Conservation (phyloP, 2,797 vertebrate species). For the Adrianichthys oophorus region DNA sequence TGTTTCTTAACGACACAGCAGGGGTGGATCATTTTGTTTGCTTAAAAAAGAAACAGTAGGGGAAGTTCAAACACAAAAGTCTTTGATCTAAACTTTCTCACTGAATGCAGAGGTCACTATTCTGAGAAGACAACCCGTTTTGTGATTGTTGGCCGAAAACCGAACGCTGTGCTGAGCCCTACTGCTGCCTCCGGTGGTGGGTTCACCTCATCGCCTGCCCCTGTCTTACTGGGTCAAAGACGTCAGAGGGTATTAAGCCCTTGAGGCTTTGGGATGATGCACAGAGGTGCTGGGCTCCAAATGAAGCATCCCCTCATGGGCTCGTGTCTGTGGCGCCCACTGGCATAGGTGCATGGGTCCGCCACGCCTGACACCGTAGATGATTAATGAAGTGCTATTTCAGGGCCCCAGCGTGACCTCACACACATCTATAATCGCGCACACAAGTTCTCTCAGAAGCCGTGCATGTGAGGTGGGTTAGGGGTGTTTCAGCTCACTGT, state of each 20-base stretch:
- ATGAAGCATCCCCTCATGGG: slow-evolving; percentile 61
- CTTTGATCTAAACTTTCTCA: slow-evolving; percentile 19
- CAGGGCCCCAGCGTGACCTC: slow-evolving; percentile 66
- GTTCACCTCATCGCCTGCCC: slow-evolving; percentile 67
- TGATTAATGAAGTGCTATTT: slow-evolving; percentile 83
- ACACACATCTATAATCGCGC: slow-evolving; percentile 39
- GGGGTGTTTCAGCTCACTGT: slow-evolving; percentile 57
- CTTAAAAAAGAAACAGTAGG: slow-evolving; percentile 7
- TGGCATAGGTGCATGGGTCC: slow-evolving; percentile 50
- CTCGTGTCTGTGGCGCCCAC: slow-evolving; percentile 61
- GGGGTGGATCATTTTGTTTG: slow-evolving; percentile 2
- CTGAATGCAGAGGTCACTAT: slow-evolving; percentile 40
- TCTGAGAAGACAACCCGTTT: slow-evolving; percentile 23
- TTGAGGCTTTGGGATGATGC: slow-evolving; percentile 57
- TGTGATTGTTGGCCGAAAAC: slow-evolving; percentile 57
- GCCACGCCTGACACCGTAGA: slow-evolving; percentile 55
- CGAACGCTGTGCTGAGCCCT: slow-evolving; percentile 57
- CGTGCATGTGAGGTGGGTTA: slow-evolving; percentile 40
- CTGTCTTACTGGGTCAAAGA: slow-evolving; percentile 69
- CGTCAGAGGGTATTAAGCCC: slow-evolving; percentile 56
- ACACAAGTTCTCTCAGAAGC: slow-evolving; percentile 51
- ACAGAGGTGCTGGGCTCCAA: slow-evolving; percentile 64
- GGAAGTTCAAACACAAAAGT: slow-evolving; percentile 5
- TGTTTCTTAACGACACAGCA: slow-evolving; percentile 5
- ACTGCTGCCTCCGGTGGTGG: slow-evolving; percentile 57